Evolutionary conservation across 2,888 invertebrate species (phyloP), one percentile per base, ranked within the genome.

Genomic region (Gortyna flavago): DNA sequence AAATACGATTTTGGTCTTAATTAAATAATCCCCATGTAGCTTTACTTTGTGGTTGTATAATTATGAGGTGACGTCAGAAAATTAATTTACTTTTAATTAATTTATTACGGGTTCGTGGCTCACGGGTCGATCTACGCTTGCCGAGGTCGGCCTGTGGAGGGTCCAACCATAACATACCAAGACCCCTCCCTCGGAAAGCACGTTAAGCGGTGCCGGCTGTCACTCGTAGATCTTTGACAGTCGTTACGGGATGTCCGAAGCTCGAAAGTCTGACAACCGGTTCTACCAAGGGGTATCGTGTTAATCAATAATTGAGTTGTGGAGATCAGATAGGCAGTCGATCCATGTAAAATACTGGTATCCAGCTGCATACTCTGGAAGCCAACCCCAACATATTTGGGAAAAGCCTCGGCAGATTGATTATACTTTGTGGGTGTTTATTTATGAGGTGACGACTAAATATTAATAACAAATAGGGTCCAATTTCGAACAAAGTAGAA

Each of bases 21-120:
- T 44, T 59, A 59, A 32, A 51, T 16, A 48, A 48, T 32, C 32
- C 16, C 5, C 8, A 32, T 32, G 1, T n/a, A 35, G n/a, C 38
- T 65, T 77, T 61, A 59, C 59, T 76, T 77, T 59, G 44, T 44
- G 11, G 21, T 2, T 69, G 1, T 35, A 35, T 75, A 44, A 75
- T 75, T 21, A 75, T 59, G 44, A 44, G 41, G 21, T 44, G 16
- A 18, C 21, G 57, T 38, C 59, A 18, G 44, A 75, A 59, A 59
- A 75, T 25, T 54, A 54, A 25, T 54, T 25, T 54, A 54, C 25
- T 25, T 54, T 72, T 72, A n/a, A 72, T 70, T 75, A 32, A 59
- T 16, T 59, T 59, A 16, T 13, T 29, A 29, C 6, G 13, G 16
- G 29, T 7, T 29, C 16, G 16, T 59, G 21, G 21, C 51, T 38